Conservation (phyloP, 2,797 vertebrate species). For the Neopelma chrysocephalum region DNA sequence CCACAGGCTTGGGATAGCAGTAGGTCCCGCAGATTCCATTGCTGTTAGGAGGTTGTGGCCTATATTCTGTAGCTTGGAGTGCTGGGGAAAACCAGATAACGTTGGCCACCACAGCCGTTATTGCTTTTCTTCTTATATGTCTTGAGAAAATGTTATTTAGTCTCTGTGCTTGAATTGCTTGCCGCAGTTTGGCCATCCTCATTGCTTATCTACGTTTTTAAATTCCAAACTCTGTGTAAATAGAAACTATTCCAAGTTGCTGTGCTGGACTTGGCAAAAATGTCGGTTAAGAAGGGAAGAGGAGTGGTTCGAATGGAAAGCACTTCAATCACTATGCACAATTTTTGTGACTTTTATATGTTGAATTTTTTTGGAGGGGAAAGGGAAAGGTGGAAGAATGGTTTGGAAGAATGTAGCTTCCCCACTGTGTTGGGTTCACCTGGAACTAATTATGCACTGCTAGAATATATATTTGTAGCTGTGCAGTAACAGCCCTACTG, state of each 20-base stretch:
- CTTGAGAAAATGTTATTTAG: background rate
- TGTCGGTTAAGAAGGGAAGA: background rate
- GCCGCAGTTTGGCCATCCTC: background rate
- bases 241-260: background rate
- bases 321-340: background rate
- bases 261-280: background rate
- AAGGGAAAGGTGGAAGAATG: background rate
- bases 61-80: background rate
- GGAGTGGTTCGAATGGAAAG: background rate
- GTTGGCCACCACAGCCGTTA: background rate
- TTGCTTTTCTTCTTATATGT: background rate
- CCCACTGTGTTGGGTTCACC: background rate
- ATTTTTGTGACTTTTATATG: background rate
- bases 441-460: background rate
- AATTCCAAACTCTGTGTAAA: background rate
- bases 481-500: background rate
- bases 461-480: background rate
- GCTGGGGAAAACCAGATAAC: background rate
- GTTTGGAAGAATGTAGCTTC: background rate
- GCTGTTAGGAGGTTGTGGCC: background rate
- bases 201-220: background rate
- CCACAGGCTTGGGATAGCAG: background rate
- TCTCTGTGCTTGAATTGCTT: slow-evolving; percentile 3
- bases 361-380: background rate
- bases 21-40: background rate